Conservation (phyloP, 2,113 vertebrate species). For the Sander lucioperca region DNA sequence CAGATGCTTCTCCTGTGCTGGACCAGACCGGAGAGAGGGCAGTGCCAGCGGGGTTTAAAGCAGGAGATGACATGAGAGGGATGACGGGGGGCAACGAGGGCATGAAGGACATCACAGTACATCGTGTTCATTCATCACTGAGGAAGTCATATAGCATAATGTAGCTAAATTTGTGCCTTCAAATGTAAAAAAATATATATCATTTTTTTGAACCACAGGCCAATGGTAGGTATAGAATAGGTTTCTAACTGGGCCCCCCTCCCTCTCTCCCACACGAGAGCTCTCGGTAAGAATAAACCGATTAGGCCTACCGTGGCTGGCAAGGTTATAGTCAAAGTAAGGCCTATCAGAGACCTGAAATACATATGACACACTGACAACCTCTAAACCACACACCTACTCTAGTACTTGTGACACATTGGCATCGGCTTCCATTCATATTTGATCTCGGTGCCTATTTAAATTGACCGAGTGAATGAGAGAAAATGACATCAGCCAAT, state of each 20-base stretch:
- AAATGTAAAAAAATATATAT: neutral
- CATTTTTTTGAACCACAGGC: neutral
- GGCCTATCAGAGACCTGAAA: conserved; percentile 47
- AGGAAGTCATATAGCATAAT: neutral
- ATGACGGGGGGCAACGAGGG: conserved; percentile 3
- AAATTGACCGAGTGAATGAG: neutral
- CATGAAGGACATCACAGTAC: conserved; percentile 54
- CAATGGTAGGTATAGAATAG: conserved; percentile 1
- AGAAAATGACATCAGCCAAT: neutral
- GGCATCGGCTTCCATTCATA: conserved; percentile 7
- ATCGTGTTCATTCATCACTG: conserved; percentile 23
- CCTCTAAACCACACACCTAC: conserved; percentile 14
- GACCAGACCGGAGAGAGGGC: conserved; percentile 1
- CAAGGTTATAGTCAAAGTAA: conserved; percentile 74
- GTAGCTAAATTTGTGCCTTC: neutral
- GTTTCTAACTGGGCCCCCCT: neutral
- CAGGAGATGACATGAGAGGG: neutral
- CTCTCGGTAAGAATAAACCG: conserved; percentile 70
- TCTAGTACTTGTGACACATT: conserved; percentile 2
- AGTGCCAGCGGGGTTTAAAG: conserved; percentile 9
- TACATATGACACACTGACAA: conserved; percentile 36
- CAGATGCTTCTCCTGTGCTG: conserved; percentile 24
- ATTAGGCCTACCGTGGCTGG: conserved; percentile 70
- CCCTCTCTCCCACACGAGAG: conserved; percentile 18
- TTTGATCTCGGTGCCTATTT: neutral